Evolutionary conservation across 1,140 invertebrate species (phyloP).

Genomic region (Colletes latitarsis): DNA sequence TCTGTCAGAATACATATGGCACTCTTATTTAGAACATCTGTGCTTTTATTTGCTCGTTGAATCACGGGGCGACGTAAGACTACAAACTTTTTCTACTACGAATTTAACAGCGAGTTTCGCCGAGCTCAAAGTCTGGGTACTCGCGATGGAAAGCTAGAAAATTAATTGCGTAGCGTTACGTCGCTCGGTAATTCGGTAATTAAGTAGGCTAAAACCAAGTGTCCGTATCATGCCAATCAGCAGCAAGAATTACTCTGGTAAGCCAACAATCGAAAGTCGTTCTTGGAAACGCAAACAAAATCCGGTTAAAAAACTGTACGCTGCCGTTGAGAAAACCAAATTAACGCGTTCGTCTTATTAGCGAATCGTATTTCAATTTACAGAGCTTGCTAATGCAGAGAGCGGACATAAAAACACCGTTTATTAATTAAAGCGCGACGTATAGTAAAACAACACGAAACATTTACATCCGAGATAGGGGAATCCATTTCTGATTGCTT

Average conservation of each 20-base stretch:
- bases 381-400: too few species aligned
- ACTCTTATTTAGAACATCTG: constrained; percentile 13
- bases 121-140: background rate
- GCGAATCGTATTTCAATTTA: background rate
- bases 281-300: background rate
- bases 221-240: constrained; percentile 39
- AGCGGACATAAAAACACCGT: too few species aligned
- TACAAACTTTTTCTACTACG: background rate
- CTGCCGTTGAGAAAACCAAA: constrained; percentile 1
- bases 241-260: background rate
- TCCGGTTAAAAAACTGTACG: background rate
- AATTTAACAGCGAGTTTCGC: background rate
- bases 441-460: background rate
- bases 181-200: constrained; percentile 31
- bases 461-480: background rate
- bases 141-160: too few species aligned
- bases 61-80: constrained; percentile 25
- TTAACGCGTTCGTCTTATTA: too few species aligned
- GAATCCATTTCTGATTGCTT: background rate
- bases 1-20: background rate
- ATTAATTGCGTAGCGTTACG: background rate
- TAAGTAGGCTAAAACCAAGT: constrained; percentile 36
- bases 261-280: constrained; percentile 16
- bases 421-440: background rate
- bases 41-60: background rate